Conservation (phyloP, 92 coral and sea anemone genomes). For the Epizoanthus illoricatus region DNA sequence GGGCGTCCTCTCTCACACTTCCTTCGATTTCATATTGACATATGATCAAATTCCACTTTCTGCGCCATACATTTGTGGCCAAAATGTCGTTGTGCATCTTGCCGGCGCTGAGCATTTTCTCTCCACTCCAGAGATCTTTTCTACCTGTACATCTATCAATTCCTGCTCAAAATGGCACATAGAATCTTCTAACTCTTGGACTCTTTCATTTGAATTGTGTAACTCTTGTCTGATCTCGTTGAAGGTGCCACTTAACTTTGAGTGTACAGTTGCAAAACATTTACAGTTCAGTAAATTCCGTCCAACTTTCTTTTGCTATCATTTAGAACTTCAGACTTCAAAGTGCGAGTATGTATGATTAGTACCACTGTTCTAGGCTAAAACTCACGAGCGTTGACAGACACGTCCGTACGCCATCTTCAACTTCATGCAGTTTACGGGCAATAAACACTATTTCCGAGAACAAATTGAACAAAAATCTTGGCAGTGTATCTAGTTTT, state of each 20-base stretch:
- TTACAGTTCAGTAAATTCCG: not conserved
- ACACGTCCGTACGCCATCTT: too few relatives aligned
- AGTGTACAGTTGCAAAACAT: not conserved
- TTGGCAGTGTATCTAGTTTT: too few relatives aligned
- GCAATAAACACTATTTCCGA: too few relatives aligned
- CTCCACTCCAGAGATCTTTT: not conserved
- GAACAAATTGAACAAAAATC: too few relatives aligned
- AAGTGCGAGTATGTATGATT: too few relatives aligned
- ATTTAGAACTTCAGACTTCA: too few relatives aligned
- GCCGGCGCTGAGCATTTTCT: not conserved
- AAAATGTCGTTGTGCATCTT: not conserved
- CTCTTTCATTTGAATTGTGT: not conserved
- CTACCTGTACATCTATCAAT: not conserved
- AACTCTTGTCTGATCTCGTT: not conserved
- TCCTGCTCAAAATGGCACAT: not conserved
- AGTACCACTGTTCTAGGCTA: too few relatives aligned
- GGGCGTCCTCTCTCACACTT: not conserved
- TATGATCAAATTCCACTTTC: not conserved
- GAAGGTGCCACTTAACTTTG: not conserved
- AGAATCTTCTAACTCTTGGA: not conserved
- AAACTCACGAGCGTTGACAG: too few relatives aligned
- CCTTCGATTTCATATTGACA: not conserved
- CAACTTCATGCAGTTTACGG: too few relatives aligned
- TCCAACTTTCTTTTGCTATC: not conserved
- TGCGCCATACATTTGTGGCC: not conserved